Evolutionary conservation across 2,113 vertebrate species (phyloP), one percentile per base, ranked within the genome.

Genomic region (Mormyrus lacerda): DNA sequence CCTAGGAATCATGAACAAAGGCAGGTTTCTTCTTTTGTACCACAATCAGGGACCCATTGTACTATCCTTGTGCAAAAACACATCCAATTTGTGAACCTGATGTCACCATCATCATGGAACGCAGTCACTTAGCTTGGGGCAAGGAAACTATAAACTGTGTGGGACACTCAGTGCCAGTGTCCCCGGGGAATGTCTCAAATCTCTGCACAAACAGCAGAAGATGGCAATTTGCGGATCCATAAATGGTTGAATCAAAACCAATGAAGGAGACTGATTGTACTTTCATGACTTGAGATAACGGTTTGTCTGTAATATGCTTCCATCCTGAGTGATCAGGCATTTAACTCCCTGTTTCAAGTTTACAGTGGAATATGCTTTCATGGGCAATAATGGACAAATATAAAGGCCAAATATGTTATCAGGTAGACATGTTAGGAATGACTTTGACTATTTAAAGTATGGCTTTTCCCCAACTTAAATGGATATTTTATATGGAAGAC

Each of bases 31-130:
- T 39, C 15, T 79, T 42, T 42, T 39, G 17, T 19, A 39, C 35
- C 15, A 42, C 15, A 79, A 42, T 39, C 35, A 31, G 5, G 73
- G 31, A 42, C 35, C 73, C 35, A 27, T 19, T 42, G 35, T 42
- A 8, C 73, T 79, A 15, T 95, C 42, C 42, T 24, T 84, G 42
- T 10, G 47, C 21, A 47, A 47, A 44, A 44, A 84, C 9, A n/a
- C 3, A 4, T n/a, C 21, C 44, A 24, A 21, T 19, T 84, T 84
- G 7, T 84, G 24, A 84, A 24, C 21, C 79, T 45, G 42, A 44
- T n/a, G 39, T 44, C 79, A 84, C 17, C 79, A 84, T 47, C 44
- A 24, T 47, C 39, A 47, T 31, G 61, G 82, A 44, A n/a, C 19
- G 42, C 9, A 84, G 82, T 44, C 82, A n/a, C 44, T 45, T 42